These are phyloP conservation scores for Parnassius glacialis DNA, from an alignment of 2,888 invertebrate genomes.

Conservation along the genomic window DNA sequence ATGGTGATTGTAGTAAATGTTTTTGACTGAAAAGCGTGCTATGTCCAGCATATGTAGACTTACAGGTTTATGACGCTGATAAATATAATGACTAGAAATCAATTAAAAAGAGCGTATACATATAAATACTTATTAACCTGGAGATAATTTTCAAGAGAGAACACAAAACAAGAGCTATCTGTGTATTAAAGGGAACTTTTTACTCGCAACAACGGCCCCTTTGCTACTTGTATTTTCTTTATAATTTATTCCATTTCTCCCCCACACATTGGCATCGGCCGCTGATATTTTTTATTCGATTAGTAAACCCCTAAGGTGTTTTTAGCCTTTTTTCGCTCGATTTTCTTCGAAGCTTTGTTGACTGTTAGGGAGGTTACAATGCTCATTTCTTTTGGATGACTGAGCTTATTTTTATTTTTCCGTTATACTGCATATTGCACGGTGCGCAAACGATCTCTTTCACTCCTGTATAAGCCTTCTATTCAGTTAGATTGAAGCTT, in stretches of 20 bases:
- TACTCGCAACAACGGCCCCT: slow-evolving; percentile 72
- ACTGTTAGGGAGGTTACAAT: slow-evolving; percentile 76
- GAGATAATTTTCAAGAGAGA: slow-evolving; percentile 28
- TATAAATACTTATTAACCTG: neutral
- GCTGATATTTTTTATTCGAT: slow-evolving; percentile 83
- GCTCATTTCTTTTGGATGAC: slow-evolving; percentile 78
- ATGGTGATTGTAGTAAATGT: neutral
- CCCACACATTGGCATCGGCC: slow-evolving; percentile 79
- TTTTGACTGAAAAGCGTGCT: neutral
- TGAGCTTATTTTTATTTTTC: slow-evolving; percentile 72
- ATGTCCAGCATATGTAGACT: too few relatives aligned
- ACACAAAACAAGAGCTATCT: slow-evolving; percentile 49
- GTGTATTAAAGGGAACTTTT: slow-evolving; percentile 64
- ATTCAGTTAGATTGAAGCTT: slow-evolving; percentile 9
- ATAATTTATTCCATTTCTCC: slow-evolving; percentile 80
- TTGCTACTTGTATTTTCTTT: slow-evolving; percentile 78
- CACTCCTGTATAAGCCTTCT: neutral
- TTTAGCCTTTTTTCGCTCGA: slow-evolving; percentile 82
- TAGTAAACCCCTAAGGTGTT: slow-evolving; percentile 82
- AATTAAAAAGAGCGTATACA: too few relatives aligned
- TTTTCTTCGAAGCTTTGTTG: slow-evolving; percentile 81
- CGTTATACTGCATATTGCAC: slow-evolving; percentile 36
- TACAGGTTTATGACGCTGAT: too few relatives aligned
- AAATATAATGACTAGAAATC: too few relatives aligned
- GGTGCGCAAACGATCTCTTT: slow-evolving; percentile 28